These are phyloP conservation scores for Grapholita molesta DNA, from an alignment of 1,140 invertebrate genomes.

Conservation along the genomic window DNA sequence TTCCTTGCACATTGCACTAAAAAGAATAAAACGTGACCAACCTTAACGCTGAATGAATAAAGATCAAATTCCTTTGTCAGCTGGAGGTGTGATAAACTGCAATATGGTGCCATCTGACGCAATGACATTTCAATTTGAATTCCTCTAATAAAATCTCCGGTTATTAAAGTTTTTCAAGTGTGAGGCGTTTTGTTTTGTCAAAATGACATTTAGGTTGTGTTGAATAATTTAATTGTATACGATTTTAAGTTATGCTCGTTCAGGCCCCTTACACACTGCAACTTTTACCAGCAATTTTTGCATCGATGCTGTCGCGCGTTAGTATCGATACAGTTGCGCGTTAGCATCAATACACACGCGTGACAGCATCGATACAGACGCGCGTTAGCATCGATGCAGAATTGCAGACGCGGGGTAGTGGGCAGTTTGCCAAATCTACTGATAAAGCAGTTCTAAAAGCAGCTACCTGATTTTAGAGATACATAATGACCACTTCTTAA, in stretches of 20 bases:
- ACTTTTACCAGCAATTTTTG: too few relatives aligned
- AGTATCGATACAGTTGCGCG: too few relatives aligned
- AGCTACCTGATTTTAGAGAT: too few relatives aligned
- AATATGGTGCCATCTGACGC: conserved; percentile 53
- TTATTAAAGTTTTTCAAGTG: conserved; percentile 42
- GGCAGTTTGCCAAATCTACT: too few relatives aligned
- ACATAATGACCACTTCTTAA: too few relatives aligned
- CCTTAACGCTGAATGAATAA: background rate
- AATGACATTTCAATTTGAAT: conserved; percentile 74
- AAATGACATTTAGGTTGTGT: background rate
- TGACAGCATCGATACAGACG: too few relatives aligned
- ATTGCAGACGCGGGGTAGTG: too few relatives aligned
- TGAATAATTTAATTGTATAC: background rate
- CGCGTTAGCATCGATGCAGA: too few relatives aligned
- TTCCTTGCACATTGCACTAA: conserved; percentile 70
- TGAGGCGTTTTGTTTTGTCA: background rate
- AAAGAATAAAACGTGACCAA: conserved; percentile 51
- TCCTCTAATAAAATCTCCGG: conserved; percentile 50
- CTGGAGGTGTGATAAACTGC: conserved; percentile 34
- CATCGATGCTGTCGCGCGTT: too few relatives aligned
- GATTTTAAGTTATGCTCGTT: background rate
- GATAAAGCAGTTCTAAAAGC: too few relatives aligned
- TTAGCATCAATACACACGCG: too few relatives aligned
- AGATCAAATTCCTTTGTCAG: conserved; percentile 21
- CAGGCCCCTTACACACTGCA: too few relatives aligned